A percentile compares a stretch with the other conserved stretches of the same genome.
Evolutionary conservation across 2,888 invertebrate species (phyloP).

Genomic region (Drosophila neutralis): DNA sequence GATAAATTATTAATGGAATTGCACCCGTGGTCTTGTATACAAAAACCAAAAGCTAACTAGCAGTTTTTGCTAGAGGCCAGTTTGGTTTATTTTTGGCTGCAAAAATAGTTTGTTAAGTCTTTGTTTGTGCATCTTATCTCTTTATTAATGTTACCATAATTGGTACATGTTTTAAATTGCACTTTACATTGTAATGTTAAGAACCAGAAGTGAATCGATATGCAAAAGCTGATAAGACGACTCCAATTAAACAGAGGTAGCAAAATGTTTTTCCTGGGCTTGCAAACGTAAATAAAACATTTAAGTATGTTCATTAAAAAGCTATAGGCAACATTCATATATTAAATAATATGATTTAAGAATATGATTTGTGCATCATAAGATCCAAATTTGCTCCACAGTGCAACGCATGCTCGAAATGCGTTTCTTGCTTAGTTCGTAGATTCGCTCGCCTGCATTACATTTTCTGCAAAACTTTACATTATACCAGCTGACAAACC

Average conservation of each 20-base stretch:
- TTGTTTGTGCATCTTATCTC: not conserved
- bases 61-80: not conserved
- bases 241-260: not conserved
- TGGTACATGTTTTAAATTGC: not conserved
- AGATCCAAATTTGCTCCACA: not conserved
- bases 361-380: not conserved
- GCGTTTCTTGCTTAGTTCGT: conserved; percentile 20
- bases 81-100: not conserved
- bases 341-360: not conserved
- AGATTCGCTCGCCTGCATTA: conserved; percentile 14
- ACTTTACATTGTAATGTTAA: not conserved
- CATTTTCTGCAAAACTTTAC: conserved; percentile 42
- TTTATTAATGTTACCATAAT: not conserved
- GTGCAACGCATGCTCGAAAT: conserved; percentile 6
- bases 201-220: not conserved
- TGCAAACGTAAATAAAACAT: not conserved
- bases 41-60: not conserved
- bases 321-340: not conserved
- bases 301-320: not conserved
- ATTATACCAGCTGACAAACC: conserved; percentile 46
- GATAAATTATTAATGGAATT: not conserved
- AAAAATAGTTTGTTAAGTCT: not conserved
- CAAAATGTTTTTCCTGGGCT: not conserved
- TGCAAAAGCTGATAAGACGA: not conserved
- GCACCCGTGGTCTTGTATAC: not conserved